Evolutionary conservation across 2,888 invertebrate species (phyloP).

Genomic region (Anthophora plumipes): DNA sequence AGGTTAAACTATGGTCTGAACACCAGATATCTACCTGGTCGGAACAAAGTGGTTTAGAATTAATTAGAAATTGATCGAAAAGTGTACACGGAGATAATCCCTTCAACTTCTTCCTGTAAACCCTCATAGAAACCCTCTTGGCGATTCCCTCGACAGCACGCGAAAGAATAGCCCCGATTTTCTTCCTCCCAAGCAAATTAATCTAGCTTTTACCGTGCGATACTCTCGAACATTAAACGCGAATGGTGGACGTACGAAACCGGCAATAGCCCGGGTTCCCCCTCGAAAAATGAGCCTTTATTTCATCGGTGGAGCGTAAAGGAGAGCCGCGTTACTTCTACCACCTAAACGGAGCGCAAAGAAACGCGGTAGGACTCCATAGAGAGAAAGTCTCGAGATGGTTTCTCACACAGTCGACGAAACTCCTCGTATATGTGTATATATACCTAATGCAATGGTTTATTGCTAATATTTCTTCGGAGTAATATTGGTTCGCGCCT

Average conservation of each 20-base stretch:
- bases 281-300: constrained; percentile 72
- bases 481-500: constrained; percentile 66
- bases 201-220: constrained; percentile 64
- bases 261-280: constrained; percentile 64
- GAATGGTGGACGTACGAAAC: constrained; percentile 62
- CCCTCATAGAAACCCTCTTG: constrained; percentile 14
- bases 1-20: too few species aligned
- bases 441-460: constrained; percentile 67
- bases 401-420: constrained; percentile 22
- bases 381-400: constrained; percentile 30
- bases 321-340: constrained; percentile 63
- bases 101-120: too few species aligned
- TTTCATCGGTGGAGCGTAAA: constrained; percentile 69
- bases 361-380: constrained; percentile 52
- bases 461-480: constrained; percentile 72
- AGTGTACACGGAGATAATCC: constrained; percentile 18
- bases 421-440: constrained; percentile 30
- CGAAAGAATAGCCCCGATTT: constrained; percentile 45
- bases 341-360: constrained; percentile 64
- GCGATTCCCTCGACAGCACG: constrained; percentile 31
- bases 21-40: too few species aligned
- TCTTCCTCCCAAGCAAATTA: constrained; percentile 61
- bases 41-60: too few species aligned
- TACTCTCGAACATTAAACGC: constrained; percentile 50
- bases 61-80: neutral